A percentile compares a stretch with the other conserved stretches of the same genome.
phyloP scores from a whole-genome alignment of 2,113 vertebrate species.

The Eclectus roratus region DNA sequence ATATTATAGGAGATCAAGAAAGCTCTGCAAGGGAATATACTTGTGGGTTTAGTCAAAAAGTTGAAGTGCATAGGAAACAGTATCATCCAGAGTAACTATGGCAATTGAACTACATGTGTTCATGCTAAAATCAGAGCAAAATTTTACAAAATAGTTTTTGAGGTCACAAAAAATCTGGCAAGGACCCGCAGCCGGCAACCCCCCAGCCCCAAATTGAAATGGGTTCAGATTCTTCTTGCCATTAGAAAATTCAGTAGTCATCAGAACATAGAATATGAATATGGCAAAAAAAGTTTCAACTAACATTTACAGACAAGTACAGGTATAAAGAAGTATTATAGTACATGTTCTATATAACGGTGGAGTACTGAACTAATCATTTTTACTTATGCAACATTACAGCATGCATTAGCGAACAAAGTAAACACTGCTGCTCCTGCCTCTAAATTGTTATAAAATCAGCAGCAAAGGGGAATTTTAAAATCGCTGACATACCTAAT shows the following conservation, averaged over 20 bases:
- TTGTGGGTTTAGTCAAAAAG: neutral
- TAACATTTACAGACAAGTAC: neutral
- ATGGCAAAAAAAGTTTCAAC: neutral
- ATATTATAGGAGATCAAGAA: neutral
- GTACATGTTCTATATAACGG: neutral
- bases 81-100: neutral
- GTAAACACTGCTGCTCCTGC: neutral
- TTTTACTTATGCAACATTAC: neutral
- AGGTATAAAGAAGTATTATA: neutral
- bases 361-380: neutral
- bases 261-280: neutral
- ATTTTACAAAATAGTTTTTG: neutral
- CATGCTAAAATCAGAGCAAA: neutral
- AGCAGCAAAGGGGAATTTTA: neutral
- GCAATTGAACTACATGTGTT: neutral
- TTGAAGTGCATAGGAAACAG: neutral
- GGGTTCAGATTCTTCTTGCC: neutral
- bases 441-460: neutral
- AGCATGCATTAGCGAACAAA: neutral
- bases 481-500: neutral
- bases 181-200: rapidly evolving
- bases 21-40: neutral
- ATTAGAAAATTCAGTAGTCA: neutral
- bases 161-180: neutral
- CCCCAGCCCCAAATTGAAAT: rapidly evolving